phyloP scores from a whole-genome alignment of 2,888 invertebrate species.

The Serrognathus titanus region DNA sequence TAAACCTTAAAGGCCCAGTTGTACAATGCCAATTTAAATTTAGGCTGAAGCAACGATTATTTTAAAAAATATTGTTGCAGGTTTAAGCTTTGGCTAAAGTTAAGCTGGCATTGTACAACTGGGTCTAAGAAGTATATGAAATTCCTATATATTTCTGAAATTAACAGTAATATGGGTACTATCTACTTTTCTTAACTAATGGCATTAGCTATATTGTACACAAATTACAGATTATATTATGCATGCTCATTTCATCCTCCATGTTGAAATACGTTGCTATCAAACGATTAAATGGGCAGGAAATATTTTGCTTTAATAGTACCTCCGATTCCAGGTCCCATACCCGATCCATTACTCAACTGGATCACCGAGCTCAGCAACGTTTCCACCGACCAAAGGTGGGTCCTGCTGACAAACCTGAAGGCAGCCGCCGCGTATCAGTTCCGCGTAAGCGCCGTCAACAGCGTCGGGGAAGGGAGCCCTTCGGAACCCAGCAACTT shows the following conservation, averaged over 20 bases:
- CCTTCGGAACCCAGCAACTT: conserved; percentile 86
- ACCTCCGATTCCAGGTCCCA: conserved; percentile 67
- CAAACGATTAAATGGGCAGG: conserved; percentile 13
- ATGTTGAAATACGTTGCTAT: not conserved
- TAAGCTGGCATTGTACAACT: no score
- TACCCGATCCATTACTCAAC: conserved; percentile 79
- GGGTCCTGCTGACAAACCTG: conserved; percentile 76
- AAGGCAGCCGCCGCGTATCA: conserved; percentile 95
- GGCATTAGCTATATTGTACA: not conserved
- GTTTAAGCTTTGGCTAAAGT: no score
- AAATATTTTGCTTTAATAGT: conserved; percentile 39
- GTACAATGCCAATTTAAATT: no score
- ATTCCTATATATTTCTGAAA: no score
- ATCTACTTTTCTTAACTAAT: not conserved
- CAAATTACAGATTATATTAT: not conserved
- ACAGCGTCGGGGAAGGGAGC: conserved; percentile 92
- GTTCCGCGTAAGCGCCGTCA: conserved; percentile 95
- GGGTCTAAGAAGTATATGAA: no score
- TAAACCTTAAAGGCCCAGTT: no score
- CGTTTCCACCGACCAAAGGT: conserved; percentile 74
- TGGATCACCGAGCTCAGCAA: conserved; percentile 88
- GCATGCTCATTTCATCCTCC: conserved; percentile 16
- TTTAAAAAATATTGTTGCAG: no score
- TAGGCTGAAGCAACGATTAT: no score
- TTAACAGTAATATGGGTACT: no score